phyloP scores from a whole-genome alignment of 1,140 invertebrate species.

The Hermatobates lingyangjiaoensis region DNA sequence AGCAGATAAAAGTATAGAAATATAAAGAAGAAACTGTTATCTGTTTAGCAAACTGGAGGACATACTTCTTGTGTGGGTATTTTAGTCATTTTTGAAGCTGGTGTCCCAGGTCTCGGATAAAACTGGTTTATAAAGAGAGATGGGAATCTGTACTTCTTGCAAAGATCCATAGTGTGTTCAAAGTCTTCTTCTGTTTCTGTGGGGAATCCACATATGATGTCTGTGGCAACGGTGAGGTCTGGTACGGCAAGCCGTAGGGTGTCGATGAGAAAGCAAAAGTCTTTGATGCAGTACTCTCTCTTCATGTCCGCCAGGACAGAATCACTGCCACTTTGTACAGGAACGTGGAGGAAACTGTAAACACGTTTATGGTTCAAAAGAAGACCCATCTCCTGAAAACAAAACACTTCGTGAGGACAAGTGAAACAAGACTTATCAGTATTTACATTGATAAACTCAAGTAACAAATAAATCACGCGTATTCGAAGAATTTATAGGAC shows the following conservation, averaged over 20 bases:
- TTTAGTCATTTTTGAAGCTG: slow-evolving; percentile 72
- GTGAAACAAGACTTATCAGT: background rate
- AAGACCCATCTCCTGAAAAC: slow-evolving; percentile 59
- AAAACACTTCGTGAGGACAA: background rate
- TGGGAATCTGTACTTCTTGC: slow-evolving; percentile 76
- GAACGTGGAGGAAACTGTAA: slow-evolving; percentile 90
- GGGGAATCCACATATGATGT: slow-evolving; percentile 97
- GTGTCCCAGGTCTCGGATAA: slow-evolving; percentile 86
- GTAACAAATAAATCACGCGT: no score
- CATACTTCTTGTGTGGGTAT: slow-evolving; percentile 50
- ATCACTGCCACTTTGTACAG: slow-evolving; percentile 92
- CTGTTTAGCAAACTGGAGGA: background rate
- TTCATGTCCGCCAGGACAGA: slow-evolving; percentile 89
- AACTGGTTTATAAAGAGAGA: slow-evolving; percentile 96
- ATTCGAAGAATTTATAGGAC: no score
- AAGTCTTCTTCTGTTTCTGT: slow-evolving; percentile 88
- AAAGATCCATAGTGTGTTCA: slow-evolving; percentile 66
- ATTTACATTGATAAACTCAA: background rate
- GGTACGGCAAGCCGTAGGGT: slow-evolving; percentile 55
- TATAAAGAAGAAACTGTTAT: background rate
- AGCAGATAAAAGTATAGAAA: background rate
- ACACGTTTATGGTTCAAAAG: slow-evolving; percentile 78
- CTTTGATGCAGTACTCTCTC: slow-evolving; percentile 70
- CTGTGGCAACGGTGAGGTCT: slow-evolving; percentile 85
- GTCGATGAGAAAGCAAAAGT: slow-evolving; percentile 81